Evolutionary conservation across 2,888 invertebrate genomes (phyloP).

Genomic region (Hypomecis atomaria): DNA sequence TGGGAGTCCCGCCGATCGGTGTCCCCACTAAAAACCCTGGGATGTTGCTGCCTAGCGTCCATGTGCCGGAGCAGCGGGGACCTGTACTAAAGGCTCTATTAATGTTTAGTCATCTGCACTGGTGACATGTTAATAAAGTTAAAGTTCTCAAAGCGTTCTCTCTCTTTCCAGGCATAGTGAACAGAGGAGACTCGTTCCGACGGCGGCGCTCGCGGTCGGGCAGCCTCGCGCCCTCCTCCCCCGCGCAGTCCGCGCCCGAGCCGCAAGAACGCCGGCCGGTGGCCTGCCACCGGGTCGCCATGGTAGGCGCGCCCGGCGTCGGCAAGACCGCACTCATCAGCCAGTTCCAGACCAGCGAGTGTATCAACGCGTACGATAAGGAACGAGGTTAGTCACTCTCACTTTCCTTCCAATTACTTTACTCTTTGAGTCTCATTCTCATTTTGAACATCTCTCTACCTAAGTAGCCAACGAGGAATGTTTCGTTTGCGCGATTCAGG

Average conservation of each 20-base stretch:
- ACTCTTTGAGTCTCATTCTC: too few species aligned
- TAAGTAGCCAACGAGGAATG: too few species aligned
- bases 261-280: slow-evolving; percentile 82
- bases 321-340: slow-evolving; percentile 94
- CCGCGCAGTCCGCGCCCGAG: slow-evolving; percentile 72
- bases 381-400: slow-evolving; percentile 85
- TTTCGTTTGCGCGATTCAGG: too few species aligned
- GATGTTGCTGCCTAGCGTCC: too few species aligned
- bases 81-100: too few species aligned
- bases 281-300: slow-evolving; percentile 87
- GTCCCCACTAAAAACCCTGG: too few species aligned
- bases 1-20: too few species aligned
- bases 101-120: too few species aligned
- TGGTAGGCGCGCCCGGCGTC: slow-evolving; percentile 91
- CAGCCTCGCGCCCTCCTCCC: slow-evolving; percentile 88
- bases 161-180: slow-evolving; percentile 90
- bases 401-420: too few species aligned
- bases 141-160: slow-evolving; percentile 1
- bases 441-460: too few species aligned
- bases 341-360: slow-evolving; percentile 97
- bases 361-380: slow-evolving; percentile 96
- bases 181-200: slow-evolving; percentile 96
- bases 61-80: too few species aligned
- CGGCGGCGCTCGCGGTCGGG: slow-evolving; percentile 93
- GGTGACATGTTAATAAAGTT: too few species aligned